Conservation (phyloP, 2,113 vertebrate species). For the Chaenocephalus aceratus region DNA sequence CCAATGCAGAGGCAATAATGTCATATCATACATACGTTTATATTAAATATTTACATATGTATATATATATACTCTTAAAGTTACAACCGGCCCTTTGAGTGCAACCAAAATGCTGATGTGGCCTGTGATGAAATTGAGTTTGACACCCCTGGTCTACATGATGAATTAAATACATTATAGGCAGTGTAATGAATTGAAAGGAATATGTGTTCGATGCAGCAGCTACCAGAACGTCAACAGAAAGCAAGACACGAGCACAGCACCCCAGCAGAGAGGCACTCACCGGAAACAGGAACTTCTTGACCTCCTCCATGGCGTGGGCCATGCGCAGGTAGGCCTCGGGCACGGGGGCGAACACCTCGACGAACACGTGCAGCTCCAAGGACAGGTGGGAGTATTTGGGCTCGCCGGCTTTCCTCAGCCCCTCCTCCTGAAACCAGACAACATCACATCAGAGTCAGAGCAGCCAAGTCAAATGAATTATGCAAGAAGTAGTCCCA, state of each 20-base stretch:
- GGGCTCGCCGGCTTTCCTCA: conserved; percentile 94
- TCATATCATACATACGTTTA: too few species aligned
- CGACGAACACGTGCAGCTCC: conserved; percentile 98
- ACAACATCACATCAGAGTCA: neutral
- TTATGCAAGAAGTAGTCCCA: conserved; percentile 4
- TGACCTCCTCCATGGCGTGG: conserved; percentile 98
- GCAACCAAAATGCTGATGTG: too few species aligned
- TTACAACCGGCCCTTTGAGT: too few species aligned
- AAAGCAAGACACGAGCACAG: too few species aligned
- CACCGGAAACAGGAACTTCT: conserved; percentile 98
- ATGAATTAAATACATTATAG: neutral
- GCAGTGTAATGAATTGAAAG: neutral
- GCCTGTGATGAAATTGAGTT: too few species aligned
- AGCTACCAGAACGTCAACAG: neutral
- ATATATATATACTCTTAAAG: too few species aligned
- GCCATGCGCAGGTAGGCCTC: conserved; percentile 98
- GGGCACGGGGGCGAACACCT: conserved; percentile 95
- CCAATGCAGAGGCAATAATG: too few species aligned
- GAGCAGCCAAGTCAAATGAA: neutral
- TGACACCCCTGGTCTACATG: too few species aligned
- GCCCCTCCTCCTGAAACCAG: conserved; percentile 90
- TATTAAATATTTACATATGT: too few species aligned
- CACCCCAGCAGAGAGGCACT: conserved; percentile 47
- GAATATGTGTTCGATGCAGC: neutral
- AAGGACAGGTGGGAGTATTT: conserved; percentile 96